These are phyloP conservation scores for Polypedilum vanderplanki DNA, from an alignment of 1,140 invertebrate species.

Conservation along the genomic window DNA sequence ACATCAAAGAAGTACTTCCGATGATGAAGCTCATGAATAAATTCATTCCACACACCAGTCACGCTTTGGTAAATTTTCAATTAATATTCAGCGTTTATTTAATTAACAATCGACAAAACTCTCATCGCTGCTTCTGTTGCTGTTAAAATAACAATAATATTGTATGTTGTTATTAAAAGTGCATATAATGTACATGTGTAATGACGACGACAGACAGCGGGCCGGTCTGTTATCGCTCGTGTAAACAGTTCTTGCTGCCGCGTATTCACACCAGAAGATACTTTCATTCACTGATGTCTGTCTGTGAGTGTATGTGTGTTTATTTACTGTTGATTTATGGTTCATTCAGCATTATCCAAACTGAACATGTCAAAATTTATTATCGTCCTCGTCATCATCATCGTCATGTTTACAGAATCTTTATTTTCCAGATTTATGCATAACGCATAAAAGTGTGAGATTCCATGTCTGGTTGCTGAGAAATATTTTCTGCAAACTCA, in stretches of 20 bases:
- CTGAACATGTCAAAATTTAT: constrained; percentile 4
- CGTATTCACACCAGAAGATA: too few species aligned
- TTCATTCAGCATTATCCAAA: neutral
- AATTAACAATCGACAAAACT: neutral
- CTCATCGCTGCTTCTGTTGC: too few species aligned
- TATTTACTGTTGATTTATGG: constrained; percentile 19
- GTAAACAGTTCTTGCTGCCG: neutral
- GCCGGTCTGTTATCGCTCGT: neutral
- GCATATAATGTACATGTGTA: neutral
- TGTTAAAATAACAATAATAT: too few species aligned
- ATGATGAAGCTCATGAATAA: neutral
- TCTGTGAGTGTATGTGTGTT: neutral
- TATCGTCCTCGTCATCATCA: neutral
- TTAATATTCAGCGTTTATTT: constrained; percentile 4
- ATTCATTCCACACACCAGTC: neutral
- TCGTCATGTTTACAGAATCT: too few species aligned
- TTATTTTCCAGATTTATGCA: neutral
- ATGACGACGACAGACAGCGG: neutral
- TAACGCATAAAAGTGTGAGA: neutral
- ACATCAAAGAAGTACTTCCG: neutral
- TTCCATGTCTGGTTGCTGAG: too few species aligned
- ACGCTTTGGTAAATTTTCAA: constrained; percentile 18
- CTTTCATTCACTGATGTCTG: too few species aligned
- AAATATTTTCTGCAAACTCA: too few species aligned
- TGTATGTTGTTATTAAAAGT: neutral